These are phyloP conservation scores for Adoxophyes honmai DNA, from an alignment of 1,140 invertebrate species.

Conservation along the genomic window DNA sequence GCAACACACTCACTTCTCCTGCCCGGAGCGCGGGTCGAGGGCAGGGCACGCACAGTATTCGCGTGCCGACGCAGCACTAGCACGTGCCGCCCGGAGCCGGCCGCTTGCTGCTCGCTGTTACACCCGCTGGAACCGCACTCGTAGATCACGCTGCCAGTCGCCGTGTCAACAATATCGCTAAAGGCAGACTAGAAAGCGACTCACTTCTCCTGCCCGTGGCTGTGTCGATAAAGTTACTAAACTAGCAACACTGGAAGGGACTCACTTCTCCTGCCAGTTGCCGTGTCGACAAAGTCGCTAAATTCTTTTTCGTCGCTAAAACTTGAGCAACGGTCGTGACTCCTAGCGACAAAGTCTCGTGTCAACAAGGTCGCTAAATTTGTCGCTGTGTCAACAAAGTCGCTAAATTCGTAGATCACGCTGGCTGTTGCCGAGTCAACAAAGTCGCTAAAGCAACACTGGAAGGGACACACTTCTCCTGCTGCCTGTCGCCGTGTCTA, in stretches of 20 bases:
- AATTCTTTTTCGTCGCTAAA: no score
- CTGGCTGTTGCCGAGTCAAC: constrained; percentile 86
- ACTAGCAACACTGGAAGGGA: constrained; percentile 61
- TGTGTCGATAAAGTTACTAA: constrained; percentile 86
- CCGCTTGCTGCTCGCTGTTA: constrained; percentile 55
- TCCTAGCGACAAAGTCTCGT: constrained; percentile 27
- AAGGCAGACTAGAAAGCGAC: no score
- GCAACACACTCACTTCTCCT: constrained; percentile 83
- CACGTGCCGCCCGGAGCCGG: constrained; percentile 79
- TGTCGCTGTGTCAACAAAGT: constrained; percentile 88
- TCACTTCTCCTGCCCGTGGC: constrained; percentile 89
- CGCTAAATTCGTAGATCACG: no score
- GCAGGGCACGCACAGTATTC: constrained; percentile 92
- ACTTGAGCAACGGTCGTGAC: no score
- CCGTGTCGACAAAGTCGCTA: no score
- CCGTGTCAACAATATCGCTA: constrained; percentile 87
- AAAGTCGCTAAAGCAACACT: constrained; percentile 78
- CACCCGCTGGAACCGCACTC: constrained; percentile 85
- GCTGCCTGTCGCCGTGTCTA: no score
- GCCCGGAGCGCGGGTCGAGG: constrained; percentile 88
- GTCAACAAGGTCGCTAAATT: constrained; percentile 73
- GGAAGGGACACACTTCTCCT: constrained; percentile 82
- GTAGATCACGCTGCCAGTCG: constrained; percentile 79
- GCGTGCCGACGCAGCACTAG: constrained; percentile 88
- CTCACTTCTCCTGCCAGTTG: constrained; percentile 88